These are phyloP conservation scores for Ciona savignyi DNA, from an alignment of 23 tunicate species.

Conservation along the genomic window DNA sequence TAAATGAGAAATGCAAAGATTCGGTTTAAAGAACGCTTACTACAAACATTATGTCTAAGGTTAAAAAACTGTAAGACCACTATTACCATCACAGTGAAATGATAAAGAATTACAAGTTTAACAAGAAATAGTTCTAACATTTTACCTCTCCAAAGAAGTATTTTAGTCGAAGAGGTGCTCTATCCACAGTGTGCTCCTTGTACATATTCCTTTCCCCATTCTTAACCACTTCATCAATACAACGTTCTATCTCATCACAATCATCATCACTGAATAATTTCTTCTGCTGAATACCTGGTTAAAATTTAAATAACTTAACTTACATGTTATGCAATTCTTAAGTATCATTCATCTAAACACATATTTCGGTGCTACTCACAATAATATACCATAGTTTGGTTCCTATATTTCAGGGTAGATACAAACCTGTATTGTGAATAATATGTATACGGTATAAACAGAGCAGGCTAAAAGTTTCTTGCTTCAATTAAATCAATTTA, in stretches of 20 bases:
- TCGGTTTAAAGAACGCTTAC: no score
- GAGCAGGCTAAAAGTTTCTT: no score
- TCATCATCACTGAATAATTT: conserved; percentile 31
- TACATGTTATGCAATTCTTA: neutral
- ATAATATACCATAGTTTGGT: no score
- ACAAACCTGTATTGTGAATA: no score
- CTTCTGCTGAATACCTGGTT: conserved; percentile 40
- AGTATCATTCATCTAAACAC: neutral
- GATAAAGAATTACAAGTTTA: no score
- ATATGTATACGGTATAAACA: no score
- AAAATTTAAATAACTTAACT: neutral
- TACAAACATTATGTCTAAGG: no score
- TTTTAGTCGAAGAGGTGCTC: conserved; percentile 49
- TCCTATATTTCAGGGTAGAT: no score
- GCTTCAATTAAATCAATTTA: no score
- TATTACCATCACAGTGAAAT: no score
- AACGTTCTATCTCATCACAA: conserved; percentile 33
- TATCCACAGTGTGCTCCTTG: conserved; percentile 53
- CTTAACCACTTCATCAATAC: conserved; percentile 35
- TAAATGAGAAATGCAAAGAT: no score
- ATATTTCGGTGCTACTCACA: neutral
- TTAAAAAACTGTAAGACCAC: no score
- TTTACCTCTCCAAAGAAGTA: conserved; percentile 62
- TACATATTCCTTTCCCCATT: conserved; percentile 46
- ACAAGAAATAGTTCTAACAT: neutral